Percentiles rank a stretch among this genome's conserved stretches.
phyloP scores from a whole-genome alignment of 2,797 vertebrate species.

The Aplochiton taeniatus region DNA sequence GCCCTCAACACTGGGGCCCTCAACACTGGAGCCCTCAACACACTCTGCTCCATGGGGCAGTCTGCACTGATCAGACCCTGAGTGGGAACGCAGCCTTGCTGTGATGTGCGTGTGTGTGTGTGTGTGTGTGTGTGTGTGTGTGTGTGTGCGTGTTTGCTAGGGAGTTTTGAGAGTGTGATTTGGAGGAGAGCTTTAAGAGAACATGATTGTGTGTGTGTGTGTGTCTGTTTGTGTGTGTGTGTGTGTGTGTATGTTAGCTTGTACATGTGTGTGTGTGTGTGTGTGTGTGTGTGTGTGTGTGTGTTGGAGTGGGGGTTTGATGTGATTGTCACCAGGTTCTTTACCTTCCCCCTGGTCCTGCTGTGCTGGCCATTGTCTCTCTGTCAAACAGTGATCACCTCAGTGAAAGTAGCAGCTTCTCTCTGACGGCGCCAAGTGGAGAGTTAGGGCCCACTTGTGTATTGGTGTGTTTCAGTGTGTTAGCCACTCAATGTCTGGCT shows the following conservation, averaged over 20 bases:
- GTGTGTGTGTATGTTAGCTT: too few species aligned
- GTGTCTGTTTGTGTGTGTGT: neutral
- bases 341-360: slow-evolving; percentile 3
- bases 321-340: neutral
- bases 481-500: neutral
- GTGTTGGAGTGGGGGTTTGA: neutral
- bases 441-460: slow-evolving; percentile 38
- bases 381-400: slow-evolving; percentile 42
- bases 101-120: slow-evolving; percentile 17
- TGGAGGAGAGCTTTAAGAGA: neutral
- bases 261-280: too few species aligned
- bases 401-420: slow-evolving; percentile 48
- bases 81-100: slow-evolving; percentile 14
- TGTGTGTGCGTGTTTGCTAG: slow-evolving; percentile 9
- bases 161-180: slow-evolving; percentile 15
- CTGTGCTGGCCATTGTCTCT: slow-evolving; percentile 8
- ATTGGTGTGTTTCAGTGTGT: slow-evolving; percentile 1
- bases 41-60: slow-evolving; percentile 55
- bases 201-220: neutral
- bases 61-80: neutral
- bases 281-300: neutral
- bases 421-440: slow-evolving; percentile 45
- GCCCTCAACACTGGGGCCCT: slow-evolving; percentile 25
- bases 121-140: slow-evolving; percentile 3
- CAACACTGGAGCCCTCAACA: slow-evolving; percentile 9